Evolutionary conservation across 2,113 vertebrate species (phyloP), one percentile per base, ranked within the genome.

Genomic region (Pelvicachromis taeniatus): DNA sequence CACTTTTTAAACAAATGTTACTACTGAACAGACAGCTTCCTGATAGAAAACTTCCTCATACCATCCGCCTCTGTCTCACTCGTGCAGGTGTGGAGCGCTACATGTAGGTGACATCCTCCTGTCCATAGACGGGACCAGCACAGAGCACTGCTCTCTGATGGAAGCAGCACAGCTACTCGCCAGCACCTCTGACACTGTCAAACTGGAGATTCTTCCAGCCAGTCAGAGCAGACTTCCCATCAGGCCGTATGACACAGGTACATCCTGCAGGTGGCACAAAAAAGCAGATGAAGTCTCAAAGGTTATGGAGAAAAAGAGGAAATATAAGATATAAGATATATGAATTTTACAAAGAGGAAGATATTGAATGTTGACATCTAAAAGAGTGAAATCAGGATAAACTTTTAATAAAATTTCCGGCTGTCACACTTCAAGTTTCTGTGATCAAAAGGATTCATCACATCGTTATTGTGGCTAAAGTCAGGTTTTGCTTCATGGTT

Each of bases 81-180:
- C 7, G 73, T 29, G 55, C 89, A 99, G 99, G 83, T 99, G 98
- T 53, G 99, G 99, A 0, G 98, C 98, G 0, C 81, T 99, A 91
- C 97, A 97, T 0, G 77, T 96, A 2, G 98, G 98, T 0, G 99
- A 99, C 94, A 96, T 98, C 87, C 96, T 99, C 80, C 96, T 99
- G 81, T 97, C 98, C 78, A 99, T 99, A 10, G 97, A 99, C 5
- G 97, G 98, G 56, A 98, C 97, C 16, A 97, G 97, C 94, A 97
- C 97, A 0, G 98, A 99, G 53, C 97, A 97, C 94, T 99, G 98
- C 93, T 98, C 98, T 1, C 90, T 99, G 35, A 94, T 99, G 83
- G 99, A 99, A 88, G 98, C 98, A 77, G 97, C 97, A 31, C 97
- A 98, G 93, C 97, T 99, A 4, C 95, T 99, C 63, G 96, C 97